These are phyloP conservation scores for Catharus ustulatus DNA, from an alignment of 2,797 vertebrate species.

Conservation along the genomic window DNA sequence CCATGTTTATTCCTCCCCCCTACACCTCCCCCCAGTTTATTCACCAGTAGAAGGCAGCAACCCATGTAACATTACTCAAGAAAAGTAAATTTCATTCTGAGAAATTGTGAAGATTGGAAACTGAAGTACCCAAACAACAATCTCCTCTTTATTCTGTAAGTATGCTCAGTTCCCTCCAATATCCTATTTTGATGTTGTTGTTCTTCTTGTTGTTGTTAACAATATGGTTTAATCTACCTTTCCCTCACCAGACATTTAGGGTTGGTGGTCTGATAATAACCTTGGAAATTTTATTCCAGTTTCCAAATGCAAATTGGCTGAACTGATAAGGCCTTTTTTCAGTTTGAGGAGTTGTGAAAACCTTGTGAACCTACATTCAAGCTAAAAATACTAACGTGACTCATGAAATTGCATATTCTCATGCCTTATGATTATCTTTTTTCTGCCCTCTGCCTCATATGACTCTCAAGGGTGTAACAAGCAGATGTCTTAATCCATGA, in stretches of 20 bases:
- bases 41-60: neutral
- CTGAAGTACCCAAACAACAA: neutral
- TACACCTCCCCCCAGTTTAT: too few species aligned
- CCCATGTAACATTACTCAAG: neutral
- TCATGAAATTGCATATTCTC: neutral
- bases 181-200: neutral
- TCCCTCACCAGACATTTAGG: neutral
- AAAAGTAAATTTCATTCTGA: neutral
- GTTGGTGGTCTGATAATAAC: neutral
- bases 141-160: neutral
- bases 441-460: neutral
- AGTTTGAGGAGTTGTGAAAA: neutral
- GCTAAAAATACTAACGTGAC: neutral
- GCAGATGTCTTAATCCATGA: neutral
- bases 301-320: neutral
- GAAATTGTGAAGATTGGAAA: neutral
- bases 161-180: neutral
- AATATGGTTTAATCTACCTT: neutral
- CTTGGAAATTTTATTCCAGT: neutral
- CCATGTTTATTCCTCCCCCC: neutral
- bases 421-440: neutral
- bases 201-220: neutral
- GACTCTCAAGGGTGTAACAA: neutral
- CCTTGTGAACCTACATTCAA: neutral
- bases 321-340: neutral